Conservation (phyloP, 2,888 invertebrate genomes). For the Papilio elwesi region DNA sequence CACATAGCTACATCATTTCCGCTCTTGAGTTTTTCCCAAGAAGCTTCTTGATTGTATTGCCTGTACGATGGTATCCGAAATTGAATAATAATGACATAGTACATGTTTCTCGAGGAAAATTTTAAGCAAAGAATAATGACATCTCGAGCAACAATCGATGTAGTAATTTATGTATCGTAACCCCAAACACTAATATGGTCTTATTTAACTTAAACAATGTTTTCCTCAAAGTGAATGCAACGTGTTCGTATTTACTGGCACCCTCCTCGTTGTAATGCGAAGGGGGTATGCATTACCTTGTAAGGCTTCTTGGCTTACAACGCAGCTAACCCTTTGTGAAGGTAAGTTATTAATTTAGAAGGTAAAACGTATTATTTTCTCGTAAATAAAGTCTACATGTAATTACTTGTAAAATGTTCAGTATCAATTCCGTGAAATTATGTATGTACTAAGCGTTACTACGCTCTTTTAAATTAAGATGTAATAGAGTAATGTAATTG, state of each 20-base stretch:
- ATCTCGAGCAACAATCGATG: background rate
- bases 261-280: slow-evolving; percentile 9
- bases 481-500: too few relatives aligned
- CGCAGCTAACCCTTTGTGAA: slow-evolving; percentile 30
- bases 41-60: background rate
- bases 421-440: too few relatives aligned
- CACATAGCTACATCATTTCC: too few relatives aligned
- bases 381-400: background rate
- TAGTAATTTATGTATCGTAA: background rate
- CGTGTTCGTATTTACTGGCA: slow-evolving; percentile 6
- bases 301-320: slow-evolving; percentile 33
- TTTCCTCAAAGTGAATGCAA: background rate
- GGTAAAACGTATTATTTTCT: slow-evolving; percentile 1
- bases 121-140: background rate
- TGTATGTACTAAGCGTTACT: too few relatives aligned
- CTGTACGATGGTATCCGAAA: background rate
- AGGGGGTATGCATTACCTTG: slow-evolving; percentile 11
- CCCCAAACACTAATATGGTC: background rate
- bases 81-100: background rate
- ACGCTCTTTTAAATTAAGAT: too few relatives aligned
- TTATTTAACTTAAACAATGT: slow-evolving; percentile 8
- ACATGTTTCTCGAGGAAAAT: background rate
- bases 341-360: slow-evolving; percentile 10
- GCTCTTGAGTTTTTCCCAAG: background rate
- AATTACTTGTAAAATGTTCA: too few relatives aligned